Evolutionary conservation across 2,113 vertebrate genomes (phyloP), one percentile per base, ranked within the genome.

Genomic region (Eonycteris spelaea): DNA sequence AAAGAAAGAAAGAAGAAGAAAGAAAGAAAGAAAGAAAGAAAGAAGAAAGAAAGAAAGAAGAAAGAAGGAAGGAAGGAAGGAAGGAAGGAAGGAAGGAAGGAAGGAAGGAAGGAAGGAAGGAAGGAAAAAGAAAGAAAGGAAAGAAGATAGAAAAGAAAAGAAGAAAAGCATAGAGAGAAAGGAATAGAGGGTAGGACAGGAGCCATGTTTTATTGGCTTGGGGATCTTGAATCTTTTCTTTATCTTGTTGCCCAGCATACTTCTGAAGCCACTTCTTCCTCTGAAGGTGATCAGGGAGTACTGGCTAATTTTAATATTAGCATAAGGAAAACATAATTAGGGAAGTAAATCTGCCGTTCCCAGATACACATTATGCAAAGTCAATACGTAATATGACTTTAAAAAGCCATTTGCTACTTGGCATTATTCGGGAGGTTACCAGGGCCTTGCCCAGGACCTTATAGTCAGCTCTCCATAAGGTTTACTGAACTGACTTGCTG

Each of bases 271-370:
- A 40, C 33, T 70, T 59, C 48, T 78, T 96, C 92, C 53, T 77
- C 77, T 28, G 45, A 73, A 53, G 51, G 67, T 71, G 59, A 87
- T 87, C 33, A 80, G 94, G 85, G 53, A 95, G 83, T 74, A 77
- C 40, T 53, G 77, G 48, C 19, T 80, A 80, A 92, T 96, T 95
- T 96, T 97, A 96, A 80, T 83, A 89, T 91, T 28, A 35, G 35
- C 55, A 85, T 33, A 73, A 89, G 86, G 38, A 78, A 95, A 80
- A 78, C 48, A 35, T 94, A 93, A 94, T 91, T 68, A 93, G 86
- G 45, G 68, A 86, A 73, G 77, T 89, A 96, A 93, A 85, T 89
- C 94, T 83, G 16, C 93, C 63, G 7, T 65, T 65, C 68, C 79
- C 78, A 77, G 77, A 85, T 61, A 65, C 45, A 85, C 53, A 65